Base-by-base conservation (phyloP, 2,888 invertebrate species). In the Lepidocyrtoides sp. region DNA sequence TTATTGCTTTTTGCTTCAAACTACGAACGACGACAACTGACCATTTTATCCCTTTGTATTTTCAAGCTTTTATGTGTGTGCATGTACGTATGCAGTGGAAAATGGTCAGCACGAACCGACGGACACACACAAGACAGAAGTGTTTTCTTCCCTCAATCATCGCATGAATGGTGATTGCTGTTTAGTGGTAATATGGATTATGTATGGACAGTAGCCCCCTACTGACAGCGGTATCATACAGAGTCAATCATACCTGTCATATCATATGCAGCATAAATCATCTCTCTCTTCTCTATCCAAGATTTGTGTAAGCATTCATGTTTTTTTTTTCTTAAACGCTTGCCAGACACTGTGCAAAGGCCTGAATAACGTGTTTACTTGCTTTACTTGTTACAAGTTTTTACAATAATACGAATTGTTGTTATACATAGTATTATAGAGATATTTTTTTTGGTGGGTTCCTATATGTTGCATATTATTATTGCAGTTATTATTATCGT, bases 191-290 rank as follows among this genome's bases (percentile, higher is more conserved):
- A 87, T 87, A 87, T 91, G 77, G 91, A 91, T 87, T 91, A 87
- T 91, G 82, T 86, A 91, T 87, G 82, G 91, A 87, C 82, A 87
- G 91, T 91, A 91, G 91, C 91, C 91, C 91, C 91, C 91, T 87
- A 91, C 91, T 91, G 91, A 91, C 91, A 91, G 91, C 91, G 91
- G 91, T 91, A 87, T 91, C 91, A 91, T 91, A 91, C 87, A 87
- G 86, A 91, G 91, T 91, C 91, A 91, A 91, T 91, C 91, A 91
- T 91, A 87, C 75, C 91, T 91, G 91, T 91, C 91, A 87, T 91
- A 87, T 91, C 91, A 83, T 63, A 87, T 54, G 54, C 83, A 66
- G 83, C 86, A 91, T 91, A 91, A 91, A 91, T 91, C 91, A 91
- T 91, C 63, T 75, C 29, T 48, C 75, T 32, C 5, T 57, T 20